Evolutionary conservation across 2,797 vertebrate genomes (phyloP).

Genomic region (Ara ararauna): DNA sequence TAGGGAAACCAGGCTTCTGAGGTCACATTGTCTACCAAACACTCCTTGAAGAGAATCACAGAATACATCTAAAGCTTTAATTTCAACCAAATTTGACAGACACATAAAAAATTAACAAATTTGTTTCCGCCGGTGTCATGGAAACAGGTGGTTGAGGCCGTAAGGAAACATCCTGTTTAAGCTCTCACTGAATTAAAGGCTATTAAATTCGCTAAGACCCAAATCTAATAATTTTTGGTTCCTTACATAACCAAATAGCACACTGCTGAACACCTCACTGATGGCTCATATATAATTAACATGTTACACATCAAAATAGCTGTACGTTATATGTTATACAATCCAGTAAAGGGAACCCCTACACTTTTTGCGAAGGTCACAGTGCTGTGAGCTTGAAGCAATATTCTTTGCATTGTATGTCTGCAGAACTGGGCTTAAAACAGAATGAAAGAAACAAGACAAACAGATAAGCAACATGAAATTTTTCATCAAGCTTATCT

Average conservation of each 20-base stretch:
- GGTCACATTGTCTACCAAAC: not conserved
- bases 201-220: not conserved
- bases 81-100: slow-evolving; percentile 20
- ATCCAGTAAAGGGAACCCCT: not conserved
- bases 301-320: not conserved
- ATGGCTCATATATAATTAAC: not conserved
- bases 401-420: not conserved
- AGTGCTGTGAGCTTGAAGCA: not conserved
- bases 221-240: not conserved
- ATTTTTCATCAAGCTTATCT: not conserved
- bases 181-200: not conserved
- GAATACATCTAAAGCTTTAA: not conserved
- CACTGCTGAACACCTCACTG: not conserved
- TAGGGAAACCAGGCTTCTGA: slow-evolving; percentile 10
- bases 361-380: not conserved
- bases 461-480: not conserved
- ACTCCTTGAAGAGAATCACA: not conserved
- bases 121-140: not conserved
- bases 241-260: slow-evolving; percentile 34
- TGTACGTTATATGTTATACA: not conserved
- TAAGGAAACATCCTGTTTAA: not conserved
- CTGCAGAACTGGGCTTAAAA: not conserved
- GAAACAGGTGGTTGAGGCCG: slow-evolving; percentile 9
- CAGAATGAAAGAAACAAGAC: not conserved
- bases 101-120: not conserved